These are phyloP conservation scores for Lycaena phlaeas DNA, from an alignment of 2,888 invertebrate genomes.

Conservation along the genomic window DNA sequence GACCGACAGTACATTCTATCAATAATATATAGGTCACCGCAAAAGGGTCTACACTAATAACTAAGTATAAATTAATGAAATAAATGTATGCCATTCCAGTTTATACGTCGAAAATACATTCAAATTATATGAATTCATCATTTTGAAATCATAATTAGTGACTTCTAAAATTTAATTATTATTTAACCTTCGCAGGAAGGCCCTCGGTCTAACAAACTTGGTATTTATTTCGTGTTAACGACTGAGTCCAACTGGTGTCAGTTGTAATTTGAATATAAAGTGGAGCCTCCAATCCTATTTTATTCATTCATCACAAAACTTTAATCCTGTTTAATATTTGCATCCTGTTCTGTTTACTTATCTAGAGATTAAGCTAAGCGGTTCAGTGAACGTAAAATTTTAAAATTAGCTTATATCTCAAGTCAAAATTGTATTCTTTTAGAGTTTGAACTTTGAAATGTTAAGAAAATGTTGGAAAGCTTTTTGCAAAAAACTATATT, in stretches of 20 bases:
- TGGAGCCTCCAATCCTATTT: slow-evolving; percentile 1
- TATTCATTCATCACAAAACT: slow-evolving; percentile 7
- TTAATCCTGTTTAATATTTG: slow-evolving; percentile 6
- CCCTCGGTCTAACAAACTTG: background rate
- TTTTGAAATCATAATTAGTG: background rate
- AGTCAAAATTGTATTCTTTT: background rate
- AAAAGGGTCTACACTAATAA: too few relatives aligned
- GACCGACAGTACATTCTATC: too few relatives aligned
- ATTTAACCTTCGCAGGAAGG: background rate
- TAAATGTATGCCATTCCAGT: too few relatives aligned
- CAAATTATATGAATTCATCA: too few relatives aligned
- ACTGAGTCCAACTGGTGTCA: slow-evolving; percentile 6
- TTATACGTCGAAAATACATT: too few relatives aligned
- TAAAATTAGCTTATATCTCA: background rate
- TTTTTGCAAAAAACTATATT: too few relatives aligned
- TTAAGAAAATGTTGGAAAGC: too few relatives aligned
- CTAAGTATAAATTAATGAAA: too few relatives aligned
- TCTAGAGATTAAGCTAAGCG: background rate
- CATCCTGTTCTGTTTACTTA: slow-evolving; percentile 1
- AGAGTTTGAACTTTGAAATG: slow-evolving; percentile 4
- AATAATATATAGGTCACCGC: too few relatives aligned
- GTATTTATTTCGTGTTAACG: slow-evolving; percentile 3
- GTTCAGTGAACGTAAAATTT: slow-evolving; percentile 1
- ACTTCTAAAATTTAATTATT: slow-evolving; percentile 1
- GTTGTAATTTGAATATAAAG: slow-evolving; percentile 7